Evolutionary conservation across 2,888 invertebrate species (phyloP).

Genomic region (Polymixis lichenea): DNA sequence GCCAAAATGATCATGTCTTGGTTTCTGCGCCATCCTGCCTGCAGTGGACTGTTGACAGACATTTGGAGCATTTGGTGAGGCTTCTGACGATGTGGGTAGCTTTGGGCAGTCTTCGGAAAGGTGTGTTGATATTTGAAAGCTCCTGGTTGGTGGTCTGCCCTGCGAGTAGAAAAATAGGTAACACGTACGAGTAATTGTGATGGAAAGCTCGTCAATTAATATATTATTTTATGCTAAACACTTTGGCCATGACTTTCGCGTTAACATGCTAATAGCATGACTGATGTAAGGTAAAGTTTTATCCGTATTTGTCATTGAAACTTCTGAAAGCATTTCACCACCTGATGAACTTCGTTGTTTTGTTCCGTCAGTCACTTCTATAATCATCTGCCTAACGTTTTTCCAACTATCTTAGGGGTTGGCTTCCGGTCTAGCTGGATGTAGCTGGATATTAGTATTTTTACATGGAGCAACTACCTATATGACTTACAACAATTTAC

Average conservation of each 20-base stretch:
- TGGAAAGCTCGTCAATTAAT: conserved; percentile 15
- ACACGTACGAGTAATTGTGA: no score
- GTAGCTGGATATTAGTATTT: no score
- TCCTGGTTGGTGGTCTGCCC: not conserved
- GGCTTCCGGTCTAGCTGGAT: no score
- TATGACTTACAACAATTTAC: no score
- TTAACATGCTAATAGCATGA: conserved; percentile 23
- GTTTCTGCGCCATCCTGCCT: not conserved
- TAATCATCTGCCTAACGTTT: no score
- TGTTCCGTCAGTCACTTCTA: not conserved
- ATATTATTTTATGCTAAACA: conserved; percentile 38
- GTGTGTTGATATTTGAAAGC: not conserved
- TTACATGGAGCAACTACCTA: no score
- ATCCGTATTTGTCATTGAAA: conserved; percentile 1
- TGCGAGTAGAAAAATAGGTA: not conserved
- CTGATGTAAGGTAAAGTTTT: conserved; percentile 3
- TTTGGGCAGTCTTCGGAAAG: not conserved
- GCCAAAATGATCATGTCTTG: not conserved
- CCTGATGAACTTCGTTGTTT: conserved; percentile 3
- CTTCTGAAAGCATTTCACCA: conserved; percentile 17
- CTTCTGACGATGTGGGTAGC: not conserved
- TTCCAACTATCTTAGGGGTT: no score
- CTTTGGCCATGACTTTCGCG: conserved; percentile 28
- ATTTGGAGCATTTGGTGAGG: not conserved
- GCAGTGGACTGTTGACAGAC: not conserved